A percentile compares a stretch with the other conserved stretches of the same genome.
phyloP scores from a whole-genome alignment of 1,140 invertebrate genomes.

The Camponotus vicinus region DNA sequence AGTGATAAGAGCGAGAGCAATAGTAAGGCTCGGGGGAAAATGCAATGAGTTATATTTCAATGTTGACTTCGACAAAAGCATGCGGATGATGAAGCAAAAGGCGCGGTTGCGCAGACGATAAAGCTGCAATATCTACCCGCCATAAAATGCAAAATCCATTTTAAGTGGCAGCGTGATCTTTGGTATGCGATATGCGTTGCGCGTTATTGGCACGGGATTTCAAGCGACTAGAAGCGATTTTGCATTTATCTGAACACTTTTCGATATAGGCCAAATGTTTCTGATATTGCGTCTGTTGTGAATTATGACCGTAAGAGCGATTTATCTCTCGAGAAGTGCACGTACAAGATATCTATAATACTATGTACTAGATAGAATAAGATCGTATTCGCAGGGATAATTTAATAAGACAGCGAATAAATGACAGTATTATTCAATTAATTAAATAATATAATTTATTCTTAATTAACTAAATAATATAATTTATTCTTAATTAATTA shows the following conservation, averaged over 20 bases:
- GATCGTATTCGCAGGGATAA: background rate
- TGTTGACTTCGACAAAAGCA: constrained; percentile 45
- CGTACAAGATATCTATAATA: constrained; percentile 21
- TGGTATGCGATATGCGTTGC: constrained; percentile 16
- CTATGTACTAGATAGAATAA: background rate
- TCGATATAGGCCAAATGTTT: constrained; percentile 53
- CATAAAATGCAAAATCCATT: constrained; percentile 55
- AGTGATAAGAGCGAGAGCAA: constrained; percentile 36
- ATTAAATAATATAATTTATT: background rate
- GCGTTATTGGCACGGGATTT: constrained; percentile 9
- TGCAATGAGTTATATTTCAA: constrained; percentile 64
- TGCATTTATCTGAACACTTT: constrained; percentile 54
- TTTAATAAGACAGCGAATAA: background rate
- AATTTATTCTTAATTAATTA: no score
- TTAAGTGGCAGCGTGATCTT: constrained; percentile 52
- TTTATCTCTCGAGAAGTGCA: constrained; percentile 18
- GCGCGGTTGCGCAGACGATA: constrained; percentile 28
- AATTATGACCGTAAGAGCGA: constrained; percentile 46
- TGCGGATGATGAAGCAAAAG: constrained; percentile 45
- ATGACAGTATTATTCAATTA: background rate
- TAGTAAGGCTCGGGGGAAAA: background rate
- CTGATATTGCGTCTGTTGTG: constrained; percentile 31
- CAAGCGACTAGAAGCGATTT: constrained; percentile 22
- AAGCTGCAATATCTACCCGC: constrained; percentile 49
- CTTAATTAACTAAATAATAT: background rate